A percentile compares a stretch with the other conserved stretches of the same genome.
Conservation (phyloP, 1,140 invertebrate species). For the Drosophila insularis region DNA sequence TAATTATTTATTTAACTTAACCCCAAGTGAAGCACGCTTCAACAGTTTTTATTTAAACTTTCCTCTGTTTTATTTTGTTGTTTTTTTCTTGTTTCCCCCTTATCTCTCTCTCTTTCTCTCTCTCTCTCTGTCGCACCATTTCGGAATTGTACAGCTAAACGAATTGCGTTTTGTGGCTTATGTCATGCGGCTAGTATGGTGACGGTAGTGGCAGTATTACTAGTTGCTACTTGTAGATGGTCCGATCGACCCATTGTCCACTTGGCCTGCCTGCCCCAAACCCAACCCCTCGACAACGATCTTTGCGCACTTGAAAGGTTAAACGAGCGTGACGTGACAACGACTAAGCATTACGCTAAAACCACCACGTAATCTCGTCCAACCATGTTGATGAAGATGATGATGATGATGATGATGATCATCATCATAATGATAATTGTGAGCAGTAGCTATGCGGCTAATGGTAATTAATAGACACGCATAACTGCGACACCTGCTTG, state of each 20-base stretch:
- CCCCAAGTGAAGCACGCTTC: conserved; percentile 35
- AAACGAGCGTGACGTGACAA: conserved; percentile 53
- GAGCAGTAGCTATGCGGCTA: conserved; percentile 10
- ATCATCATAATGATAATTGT: conserved; percentile 18
- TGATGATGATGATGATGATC: conserved; percentile 3
- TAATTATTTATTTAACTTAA: conserved; percentile 15
- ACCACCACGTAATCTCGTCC: conserved; percentile 30
- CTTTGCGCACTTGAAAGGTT: conserved; percentile 62
- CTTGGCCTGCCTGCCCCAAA: not conserved
- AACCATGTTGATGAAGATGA: conserved; percentile 7
- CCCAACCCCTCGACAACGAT: conserved; percentile 14
- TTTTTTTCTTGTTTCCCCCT: not conserved
- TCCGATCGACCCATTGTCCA: conserved; percentile 16
- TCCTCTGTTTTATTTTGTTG: not conserved
- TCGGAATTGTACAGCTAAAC: conserved; percentile 16
- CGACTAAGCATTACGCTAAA: conserved; percentile 25
- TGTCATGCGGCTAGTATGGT: conserved; percentile 42
- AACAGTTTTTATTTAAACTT: conserved; percentile 28
- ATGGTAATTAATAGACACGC: conserved; percentile 50
- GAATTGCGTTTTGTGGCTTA: conserved; percentile 51
- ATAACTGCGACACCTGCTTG: conserved; percentile 46
- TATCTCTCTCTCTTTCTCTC: not conserved
- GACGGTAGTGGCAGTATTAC: not conserved
- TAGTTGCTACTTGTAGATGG: conserved; percentile 1
- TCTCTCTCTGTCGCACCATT: not conserved